Percentiles rank a stretch among this genome's conserved stretches.
Conservation (phyloP, 1,140 invertebrate species). For the Drosophila parvula region DNA sequence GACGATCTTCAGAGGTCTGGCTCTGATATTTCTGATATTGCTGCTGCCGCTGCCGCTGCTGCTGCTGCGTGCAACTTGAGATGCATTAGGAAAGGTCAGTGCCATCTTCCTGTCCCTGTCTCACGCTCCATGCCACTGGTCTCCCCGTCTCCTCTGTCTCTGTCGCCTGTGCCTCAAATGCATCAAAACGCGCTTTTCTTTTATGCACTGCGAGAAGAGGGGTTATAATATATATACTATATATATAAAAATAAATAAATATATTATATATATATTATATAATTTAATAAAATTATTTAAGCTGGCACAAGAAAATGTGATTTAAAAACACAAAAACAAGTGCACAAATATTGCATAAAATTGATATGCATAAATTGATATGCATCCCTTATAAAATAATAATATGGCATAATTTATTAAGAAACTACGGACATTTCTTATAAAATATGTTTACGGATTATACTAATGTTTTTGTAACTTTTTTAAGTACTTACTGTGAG, state of each 20-base stretch:
- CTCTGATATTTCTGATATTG: too few species aligned
- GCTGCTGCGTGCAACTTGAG: slow-evolving; percentile 68
- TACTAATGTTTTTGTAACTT: not conserved
- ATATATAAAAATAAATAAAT: too few species aligned
- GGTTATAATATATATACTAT: not conserved
- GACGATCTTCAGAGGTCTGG: slow-evolving; percentile 32
- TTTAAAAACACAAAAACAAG: not conserved
- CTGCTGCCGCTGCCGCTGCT: slow-evolving; percentile 10
- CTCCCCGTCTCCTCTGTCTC: slow-evolving; percentile 4
- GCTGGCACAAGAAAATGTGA: not conserved
- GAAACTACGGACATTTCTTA: not conserved
- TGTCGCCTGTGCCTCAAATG: slow-evolving; percentile 71
- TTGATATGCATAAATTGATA: too few species aligned
- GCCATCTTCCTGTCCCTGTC: slow-evolving; percentile 43
- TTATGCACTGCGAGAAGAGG: slow-evolving; percentile 3
- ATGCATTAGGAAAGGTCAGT: slow-evolving; percentile 81
- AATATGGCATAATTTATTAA: too few species aligned
- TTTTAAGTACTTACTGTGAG: not conserved
- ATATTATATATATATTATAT: too few species aligned
- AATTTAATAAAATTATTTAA: too few species aligned
- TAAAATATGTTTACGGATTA: not conserved
- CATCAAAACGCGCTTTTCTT: slow-evolving; percentile 75
- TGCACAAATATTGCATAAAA: not conserved
- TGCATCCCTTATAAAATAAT: too few species aligned
- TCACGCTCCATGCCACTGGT: not conserved